These are phyloP conservation scores for Drosophila incognita DNA, from an alignment of 2,888 invertebrate genomes.

Conservation along the genomic window DNA sequence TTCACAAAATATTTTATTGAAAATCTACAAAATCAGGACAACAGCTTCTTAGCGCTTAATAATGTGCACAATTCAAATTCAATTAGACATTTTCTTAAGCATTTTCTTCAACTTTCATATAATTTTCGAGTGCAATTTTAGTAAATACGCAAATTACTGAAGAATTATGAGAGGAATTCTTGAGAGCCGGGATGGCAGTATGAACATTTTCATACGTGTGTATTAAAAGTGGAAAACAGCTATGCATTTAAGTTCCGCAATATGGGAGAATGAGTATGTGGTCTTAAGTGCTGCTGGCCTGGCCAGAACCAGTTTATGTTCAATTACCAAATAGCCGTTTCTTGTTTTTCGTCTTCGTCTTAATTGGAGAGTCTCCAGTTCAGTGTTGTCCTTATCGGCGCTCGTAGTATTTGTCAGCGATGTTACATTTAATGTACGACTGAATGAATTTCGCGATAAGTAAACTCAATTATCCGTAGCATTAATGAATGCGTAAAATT, in stretches of 20 bases:
- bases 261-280: constrained; percentile 3
- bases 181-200: constrained; percentile 14
- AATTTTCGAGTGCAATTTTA: constrained; percentile 29
- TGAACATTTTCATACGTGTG: constrained; percentile 19
- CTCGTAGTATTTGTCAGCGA: constrained; percentile 34
- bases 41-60: neutral
- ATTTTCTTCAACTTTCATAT: constrained; percentile 27
- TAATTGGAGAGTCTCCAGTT: constrained; percentile 27
- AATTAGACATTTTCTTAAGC: constrained; percentile 21
- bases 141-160: constrained; percentile 42
- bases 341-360: constrained; percentile 18
- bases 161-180: constrained; percentile 12
- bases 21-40: neutral
- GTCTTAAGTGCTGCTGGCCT: constrained; percentile 16
- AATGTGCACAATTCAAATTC: neutral
- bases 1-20: too few species aligned
- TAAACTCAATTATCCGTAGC: constrained; percentile 77
- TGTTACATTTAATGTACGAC: constrained; percentile 54
- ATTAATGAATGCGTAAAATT: constrained; percentile 80
- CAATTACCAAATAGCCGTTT: constrained; percentile 41
- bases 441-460: constrained; percentile 78
- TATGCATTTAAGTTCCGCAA: constrained; percentile 39
- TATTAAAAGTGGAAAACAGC: constrained; percentile 13
- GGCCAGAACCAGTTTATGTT: constrained; percentile 48
- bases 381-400: constrained; percentile 48